Conservation (phyloP, 2,888 invertebrate species). For the Xestoiulus laeticollis region DNA sequence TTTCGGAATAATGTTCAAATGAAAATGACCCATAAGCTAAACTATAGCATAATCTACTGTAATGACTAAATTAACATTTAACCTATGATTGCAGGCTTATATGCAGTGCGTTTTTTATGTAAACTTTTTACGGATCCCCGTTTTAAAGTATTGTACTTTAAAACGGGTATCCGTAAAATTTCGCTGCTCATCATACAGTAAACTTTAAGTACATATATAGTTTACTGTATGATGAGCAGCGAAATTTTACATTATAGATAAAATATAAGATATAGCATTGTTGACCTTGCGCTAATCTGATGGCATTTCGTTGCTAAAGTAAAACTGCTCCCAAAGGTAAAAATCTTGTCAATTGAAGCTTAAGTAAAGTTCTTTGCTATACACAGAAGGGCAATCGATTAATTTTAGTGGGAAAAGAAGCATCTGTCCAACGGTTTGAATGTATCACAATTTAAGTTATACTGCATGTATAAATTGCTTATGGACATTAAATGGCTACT, state of each 20-base stretch:
- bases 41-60: too few relatives aligned
- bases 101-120: too few relatives aligned
- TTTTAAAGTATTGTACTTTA: too few relatives aligned
- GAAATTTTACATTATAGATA: not conserved
- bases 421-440: constrained; percentile 21
- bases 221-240: not conserved
- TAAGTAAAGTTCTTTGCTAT: constrained; percentile 27
- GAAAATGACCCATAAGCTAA: too few relatives aligned
- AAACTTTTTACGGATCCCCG: too few relatives aligned
- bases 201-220: too few relatives aligned
- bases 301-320: not conserved
- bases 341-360: constrained; percentile 7
- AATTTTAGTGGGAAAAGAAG: constrained; percentile 10
- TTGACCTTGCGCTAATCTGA: not conserved
- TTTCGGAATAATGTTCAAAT: too few relatives aligned
- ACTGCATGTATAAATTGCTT: not conserved
- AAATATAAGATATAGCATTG: not conserved
- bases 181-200: too few relatives aligned
- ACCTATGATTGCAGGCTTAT: too few relatives aligned
- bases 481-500: not conserved
- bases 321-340: constrained; percentile 4
- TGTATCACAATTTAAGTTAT: not conserved
- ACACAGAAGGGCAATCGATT: not conserved
- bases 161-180: too few relatives aligned
- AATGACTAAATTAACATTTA: too few relatives aligned